Evolutionary conservation across 2,113 vertebrate species (phyloP), one percentile per base, ranked within the genome.

Genomic region (Anser brachyrhynchus): DNA sequence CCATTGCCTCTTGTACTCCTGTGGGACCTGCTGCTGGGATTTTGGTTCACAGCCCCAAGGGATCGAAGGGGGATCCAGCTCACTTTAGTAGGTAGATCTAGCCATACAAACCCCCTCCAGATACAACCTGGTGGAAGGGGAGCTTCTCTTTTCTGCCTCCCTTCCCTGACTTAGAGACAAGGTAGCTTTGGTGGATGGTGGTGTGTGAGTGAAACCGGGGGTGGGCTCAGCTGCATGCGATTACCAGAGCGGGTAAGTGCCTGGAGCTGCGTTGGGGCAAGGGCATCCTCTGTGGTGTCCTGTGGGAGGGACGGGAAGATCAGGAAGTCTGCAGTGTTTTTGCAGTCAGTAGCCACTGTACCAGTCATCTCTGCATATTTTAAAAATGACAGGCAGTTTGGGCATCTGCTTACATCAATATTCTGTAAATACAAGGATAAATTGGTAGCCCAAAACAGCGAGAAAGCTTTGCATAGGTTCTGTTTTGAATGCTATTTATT

Each of bases 401-500:
- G 89, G 87, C 91, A 97, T 96, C 95, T 97, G 95, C 92, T 96
- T 96, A 96, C 94, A 95, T 97, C 96, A 96, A 97, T 97, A 97
- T 96, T 97, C 96, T 95, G 96, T 96, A 96, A 96, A 96, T 94
- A 94, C 81, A 58, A 76, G 92, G 94, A 96, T 97, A 96, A 96
- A 97, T 96, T 89, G 89, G 84, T 96, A 93, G 93, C 87, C 96
- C 91, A 95, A 96, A 97, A 92, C 91, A 96, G 92, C 87, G 91
- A 97, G 96, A 97, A 94, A 94, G 74, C 92, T 96, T 95, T 93
- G 95, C 93, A 96, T 87, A 96, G 96, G 95, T 96, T 97, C 95
- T 96, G 93, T 96, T 97, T 96, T 96, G 92, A 96, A 93, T 95
- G 92, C 96, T 97, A 96, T 97, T 97, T 97, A 96, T 96, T 96